These are phyloP conservation scores for Caenorhabditis doughertyi DNA, from an alignment of 2,888 invertebrate genomes.

Conservation along the genomic window DNA sequence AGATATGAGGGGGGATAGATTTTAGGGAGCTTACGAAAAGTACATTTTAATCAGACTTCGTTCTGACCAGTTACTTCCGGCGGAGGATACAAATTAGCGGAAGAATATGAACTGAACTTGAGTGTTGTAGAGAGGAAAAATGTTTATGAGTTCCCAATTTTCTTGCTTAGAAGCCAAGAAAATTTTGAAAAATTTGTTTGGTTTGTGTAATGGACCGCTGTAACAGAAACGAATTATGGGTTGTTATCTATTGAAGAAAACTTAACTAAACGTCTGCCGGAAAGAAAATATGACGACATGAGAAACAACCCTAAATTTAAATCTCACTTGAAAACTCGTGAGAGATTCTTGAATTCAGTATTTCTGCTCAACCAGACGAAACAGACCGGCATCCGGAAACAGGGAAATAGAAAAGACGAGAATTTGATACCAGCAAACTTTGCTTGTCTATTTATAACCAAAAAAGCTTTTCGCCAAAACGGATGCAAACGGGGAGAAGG, in stretches of 20 bases:
- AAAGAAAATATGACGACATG: slow-evolving; percentile 24
- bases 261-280: background rate
- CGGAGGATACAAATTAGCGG: too few relatives aligned
- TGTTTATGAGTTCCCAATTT: background rate
- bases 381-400: slow-evolving; percentile 25
- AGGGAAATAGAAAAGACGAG: slow-evolving; percentile 20
- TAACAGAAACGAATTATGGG: slow-evolving; percentile 23
- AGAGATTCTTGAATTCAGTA: slow-evolving; percentile 1
- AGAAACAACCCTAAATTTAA: slow-evolving; percentile 38
- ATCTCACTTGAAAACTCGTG: slow-evolving; percentile 17
- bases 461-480: slow-evolving; percentile 1
- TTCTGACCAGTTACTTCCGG: too few relatives aligned
- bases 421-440: slow-evolving; percentile 47
- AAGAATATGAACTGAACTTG: background rate
- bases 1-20: background rate
- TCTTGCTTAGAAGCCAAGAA: background rate
- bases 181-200: background rate
- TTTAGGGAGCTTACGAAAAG: too few relatives aligned
- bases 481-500: slow-evolving; percentile 12
- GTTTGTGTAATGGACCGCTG: background rate
- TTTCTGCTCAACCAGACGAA: background rate
- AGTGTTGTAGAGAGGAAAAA: background rate
- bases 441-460: slow-evolving; percentile 52
- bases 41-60: too few relatives aligned
- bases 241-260: slow-evolving; percentile 18